Evolutionary conservation across 2,888 invertebrate genomes (phyloP).

Genomic region (Augochlorella aurata): DNA sequence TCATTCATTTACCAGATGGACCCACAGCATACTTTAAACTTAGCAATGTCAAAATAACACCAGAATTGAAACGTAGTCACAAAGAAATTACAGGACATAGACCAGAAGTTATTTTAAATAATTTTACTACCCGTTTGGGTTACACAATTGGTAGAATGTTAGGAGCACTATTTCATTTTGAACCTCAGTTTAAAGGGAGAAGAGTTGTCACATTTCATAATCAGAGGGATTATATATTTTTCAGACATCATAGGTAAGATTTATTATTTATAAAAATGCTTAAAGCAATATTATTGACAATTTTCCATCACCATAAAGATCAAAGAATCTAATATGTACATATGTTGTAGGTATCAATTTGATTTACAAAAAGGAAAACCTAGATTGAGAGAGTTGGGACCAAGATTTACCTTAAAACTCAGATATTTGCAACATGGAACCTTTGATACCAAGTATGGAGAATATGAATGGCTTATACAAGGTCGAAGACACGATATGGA

Average conservation of each 20-base stretch:
- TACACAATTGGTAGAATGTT: conserved; percentile 95
- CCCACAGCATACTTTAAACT: conserved; percentile 98
- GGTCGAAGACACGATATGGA: conserved; percentile 97
- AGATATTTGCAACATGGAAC: conserved; percentile 97
- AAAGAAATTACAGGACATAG: conserved; percentile 93
- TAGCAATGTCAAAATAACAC: conserved; percentile 94
- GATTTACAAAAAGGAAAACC: conserved; percentile 89
- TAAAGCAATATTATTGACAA: not conserved
- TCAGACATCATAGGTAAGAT: conserved; percentile 94
- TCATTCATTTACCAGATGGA: conserved; percentile 97
- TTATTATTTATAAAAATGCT: not conserved
- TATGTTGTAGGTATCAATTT: conserved; percentile 90
- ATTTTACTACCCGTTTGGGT: conserved; percentile 97
- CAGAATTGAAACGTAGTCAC: conserved; percentile 90
- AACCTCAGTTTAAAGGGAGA: conserved; percentile 96
- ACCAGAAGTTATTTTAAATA: conserved; percentile 96
- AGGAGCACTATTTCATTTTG: conserved; percentile 96
- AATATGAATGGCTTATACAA: conserved; percentile 97
- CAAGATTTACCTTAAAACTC: conserved; percentile 96
- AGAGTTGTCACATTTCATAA: conserved; percentile 99
- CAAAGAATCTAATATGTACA: conserved; percentile 2
- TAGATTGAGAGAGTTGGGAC: conserved; percentile 95
- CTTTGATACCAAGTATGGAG: conserved; percentile 97
- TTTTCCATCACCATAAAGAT: not conserved
- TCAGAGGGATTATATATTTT: conserved; percentile 99